Conservation (phyloP, 1,140 invertebrate species). For the Drosophila leontia region DNA sequence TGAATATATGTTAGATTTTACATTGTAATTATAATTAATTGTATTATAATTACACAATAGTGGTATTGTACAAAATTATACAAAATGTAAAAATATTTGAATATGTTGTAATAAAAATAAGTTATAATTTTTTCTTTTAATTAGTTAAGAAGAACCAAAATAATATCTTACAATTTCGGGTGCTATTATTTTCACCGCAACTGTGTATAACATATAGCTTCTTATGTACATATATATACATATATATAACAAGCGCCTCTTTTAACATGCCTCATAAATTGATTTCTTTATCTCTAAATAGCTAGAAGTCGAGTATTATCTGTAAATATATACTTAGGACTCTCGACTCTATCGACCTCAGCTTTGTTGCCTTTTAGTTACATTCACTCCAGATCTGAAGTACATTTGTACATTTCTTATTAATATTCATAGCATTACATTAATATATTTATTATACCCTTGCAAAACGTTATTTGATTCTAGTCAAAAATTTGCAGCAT, state of each 20-base stretch:
- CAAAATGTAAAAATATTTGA: too few species aligned
- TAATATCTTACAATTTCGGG: too few species aligned
- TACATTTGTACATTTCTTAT: background rate
- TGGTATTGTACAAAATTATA: too few species aligned
- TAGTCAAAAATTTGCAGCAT: background rate
- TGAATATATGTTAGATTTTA: too few species aligned
- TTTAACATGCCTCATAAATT: background rate
- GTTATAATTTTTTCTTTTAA: too few species aligned
- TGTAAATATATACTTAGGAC: slow-evolving; percentile 2
- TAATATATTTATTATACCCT: background rate
- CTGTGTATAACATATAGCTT: background rate
- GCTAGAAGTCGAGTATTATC: slow-evolving; percentile 4
- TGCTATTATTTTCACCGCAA: slow-evolving; percentile 2
- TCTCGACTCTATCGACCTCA: slow-evolving; percentile 3
- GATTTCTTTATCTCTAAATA: slow-evolving; percentile 7
- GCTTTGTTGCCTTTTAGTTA: background rate
- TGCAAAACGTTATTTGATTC: background rate
- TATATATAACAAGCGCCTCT: slow-evolving; percentile 2
- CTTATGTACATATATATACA: background rate
- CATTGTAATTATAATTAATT: too few species aligned
- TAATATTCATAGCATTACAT: background rate
- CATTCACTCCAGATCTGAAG: background rate
- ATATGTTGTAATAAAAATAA: too few species aligned
- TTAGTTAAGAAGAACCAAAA: too few species aligned
- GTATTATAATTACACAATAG: too few species aligned